A percentile compares a stretch with the other conserved stretches of the same genome.
Conservation (phyloP, 2,113 vertebrate genomes). For the Nycticorax nycticorax region DNA sequence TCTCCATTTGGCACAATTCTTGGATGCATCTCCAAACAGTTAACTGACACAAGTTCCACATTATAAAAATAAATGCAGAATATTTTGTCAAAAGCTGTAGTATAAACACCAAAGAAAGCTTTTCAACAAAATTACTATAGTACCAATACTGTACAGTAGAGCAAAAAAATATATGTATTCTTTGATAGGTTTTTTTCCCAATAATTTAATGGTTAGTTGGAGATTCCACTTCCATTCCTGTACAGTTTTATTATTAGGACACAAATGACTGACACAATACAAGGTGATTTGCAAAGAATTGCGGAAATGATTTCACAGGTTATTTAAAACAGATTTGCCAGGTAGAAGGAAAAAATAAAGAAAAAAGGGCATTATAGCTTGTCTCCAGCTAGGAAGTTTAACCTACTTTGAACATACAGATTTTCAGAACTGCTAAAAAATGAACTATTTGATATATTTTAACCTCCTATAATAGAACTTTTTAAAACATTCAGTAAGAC, state of each 20-base stretch:
- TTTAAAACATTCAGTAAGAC: background rate
- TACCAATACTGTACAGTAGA: background rate
- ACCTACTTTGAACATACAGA: background rate
- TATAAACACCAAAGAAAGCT: background rate
- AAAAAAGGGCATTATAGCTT: background rate
- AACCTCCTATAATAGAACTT: background rate
- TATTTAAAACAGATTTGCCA: background rate
- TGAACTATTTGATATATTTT: background rate
- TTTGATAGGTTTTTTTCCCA: background rate
- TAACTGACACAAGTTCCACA: background rate
- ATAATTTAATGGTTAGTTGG: background rate
- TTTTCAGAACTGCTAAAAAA: background rate
- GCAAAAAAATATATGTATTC: fast-evolving
- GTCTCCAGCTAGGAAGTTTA: background rate
- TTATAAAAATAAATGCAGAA: background rate
- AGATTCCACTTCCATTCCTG: background rate
- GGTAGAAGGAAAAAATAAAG: background rate
- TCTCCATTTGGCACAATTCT: background rate
- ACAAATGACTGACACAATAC: background rate
- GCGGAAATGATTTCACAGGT: background rate
- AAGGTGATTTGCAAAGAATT: background rate
- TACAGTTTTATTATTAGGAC: background rate
- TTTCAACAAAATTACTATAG: background rate
- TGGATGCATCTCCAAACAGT: background rate
- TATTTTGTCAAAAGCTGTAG: background rate